These are phyloP conservation scores for Azorinus chamasolen DNA, from an alignment of 2,888 invertebrate species.

Conservation along the genomic window DNA sequence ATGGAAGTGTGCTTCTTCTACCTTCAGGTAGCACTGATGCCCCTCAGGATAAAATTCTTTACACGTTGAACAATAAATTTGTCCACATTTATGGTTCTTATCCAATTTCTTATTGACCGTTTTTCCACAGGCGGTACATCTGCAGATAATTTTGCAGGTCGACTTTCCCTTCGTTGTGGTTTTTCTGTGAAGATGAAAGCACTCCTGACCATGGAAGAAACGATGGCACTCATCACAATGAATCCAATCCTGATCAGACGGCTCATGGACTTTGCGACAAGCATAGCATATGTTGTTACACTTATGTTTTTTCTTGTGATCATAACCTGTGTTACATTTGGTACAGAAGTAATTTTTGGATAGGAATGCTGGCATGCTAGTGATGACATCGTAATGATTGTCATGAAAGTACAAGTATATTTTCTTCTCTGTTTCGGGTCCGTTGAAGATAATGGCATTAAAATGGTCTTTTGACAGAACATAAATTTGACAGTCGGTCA, in stretches of 20 bases:
- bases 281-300: conserved; percentile 24
- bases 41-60: conserved; percentile 14
- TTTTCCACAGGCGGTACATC: conserved; percentile 30
- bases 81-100: conserved; percentile 13
- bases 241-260: neutral
- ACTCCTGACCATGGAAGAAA: conserved; percentile 20
- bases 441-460: conserved; percentile 34
- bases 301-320: conserved; percentile 18
- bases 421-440: conserved; percentile 34
- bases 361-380: conserved; percentile 49
- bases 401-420: conserved; percentile 24
- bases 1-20: conserved; percentile 6
- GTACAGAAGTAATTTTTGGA: conserved; percentile 35
- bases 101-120: conserved; percentile 20
- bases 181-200: conserved; percentile 32
- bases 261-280: conserved; percentile 12
- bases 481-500: conserved; percentile 31
- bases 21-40: conserved; percentile 20
- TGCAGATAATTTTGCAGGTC: conserved; percentile 16
- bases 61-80: conserved; percentile 13
- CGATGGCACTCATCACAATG: conserved; percentile 21
- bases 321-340: conserved; percentile 34
- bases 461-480: conserved; percentile 41
- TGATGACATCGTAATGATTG: conserved; percentile 29
- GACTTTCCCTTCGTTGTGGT: conserved; percentile 15